Evolutionary conservation across 2,797 vertebrate species (phyloP), one percentile per base, ranked within the genome.

Genomic region (Urophycis tenuis): DNA sequence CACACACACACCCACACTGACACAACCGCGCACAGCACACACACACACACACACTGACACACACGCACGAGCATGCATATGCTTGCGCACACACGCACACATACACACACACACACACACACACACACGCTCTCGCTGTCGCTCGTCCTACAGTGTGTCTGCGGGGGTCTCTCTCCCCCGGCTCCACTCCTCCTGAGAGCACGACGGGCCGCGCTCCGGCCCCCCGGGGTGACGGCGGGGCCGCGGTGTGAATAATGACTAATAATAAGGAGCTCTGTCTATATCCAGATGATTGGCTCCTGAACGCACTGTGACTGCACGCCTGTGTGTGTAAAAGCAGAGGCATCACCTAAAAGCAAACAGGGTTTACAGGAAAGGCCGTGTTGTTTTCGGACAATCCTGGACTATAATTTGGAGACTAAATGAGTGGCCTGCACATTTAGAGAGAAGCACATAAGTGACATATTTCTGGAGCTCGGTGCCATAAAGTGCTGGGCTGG

Each of bases 391-490:
- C 81, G 84, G 81, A 75, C 64, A 74, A 81, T 85, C 83, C 1
- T 82, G 86, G 83, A 88, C 89, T 92, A 84, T 91, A 92, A 92
- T 92, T 92, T 90, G 84, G 86, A 22, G 45, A 87, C 84, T 82
- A 89, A 93, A 92, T 89, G 84, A 90, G 86, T 34, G 87, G 87
- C 91, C 87, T 89, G 88, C 5, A 78, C 86, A 89, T 91, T 89
- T 90, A 88, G 87, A 90, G 86, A 88, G 85, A 85, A 80, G 86
- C 86, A 79, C 87, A 86, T 88, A 86, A 79, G 89, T 87, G 84
- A 83, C 81, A 90, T 92, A 93, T 93, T 93, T 93, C 90, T 85
- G 87, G 88, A 91, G 81, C 84, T 88, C 88, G 88, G 85, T 87
- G 80, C 84, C 79, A 81, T 92, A 91, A 94, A 93, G 71, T 88